Base-by-base conservation (phyloP, 64 coral and sea anemone genomes). In the Anthopleura sola region DNA sequence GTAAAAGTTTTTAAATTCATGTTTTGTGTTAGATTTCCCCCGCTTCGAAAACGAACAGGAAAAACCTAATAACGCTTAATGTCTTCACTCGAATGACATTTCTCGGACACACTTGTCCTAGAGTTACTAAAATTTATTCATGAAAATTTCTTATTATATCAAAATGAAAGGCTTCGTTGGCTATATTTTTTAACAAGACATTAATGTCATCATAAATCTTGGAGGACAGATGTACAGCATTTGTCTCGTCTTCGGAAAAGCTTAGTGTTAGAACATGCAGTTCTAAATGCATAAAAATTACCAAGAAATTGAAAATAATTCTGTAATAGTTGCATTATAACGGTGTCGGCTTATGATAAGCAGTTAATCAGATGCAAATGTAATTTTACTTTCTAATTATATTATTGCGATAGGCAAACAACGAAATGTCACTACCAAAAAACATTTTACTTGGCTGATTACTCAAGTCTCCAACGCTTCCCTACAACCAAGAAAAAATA, bases 291-390 rank as follows among this genome's bases (percentile, higher is more conserved):
- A 62, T 62, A 9, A 28, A 26, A 62, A 62, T 62, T 28, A 62
- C 24, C 5, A 21, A 62, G 21, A 62, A 62, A 62, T n/a, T 62
- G 5, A n/a, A 15, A 62, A n/a, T 26, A 62, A 62, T 62, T 62
- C 23, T 26, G 11, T 62, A 62, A 62, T 62, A 5, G 24, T 26
- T 5, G 17, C 24, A 26, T 62, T 62, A 62, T 62, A 62, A 62
- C 23, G 23, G 58, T n/a, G 58, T 62, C 18, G 21, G 55, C 5
- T 58, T 58, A 62, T 62, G n/a, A 4, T 26, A 62, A 7, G 8
- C 24, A 14, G 16, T 37, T 77, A 77, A 77, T 77, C 24, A 77
- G 75, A 77, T 77, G 75, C 75, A 77, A 77, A 77, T 77, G 75
- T 12, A 19, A 34, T 77, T 38, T 77, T 18, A 39, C 75, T 77